Base-by-base conservation (phyloP, 2,113 vertebrate species). In the Tympanuchus pallidicinctus region DNA sequence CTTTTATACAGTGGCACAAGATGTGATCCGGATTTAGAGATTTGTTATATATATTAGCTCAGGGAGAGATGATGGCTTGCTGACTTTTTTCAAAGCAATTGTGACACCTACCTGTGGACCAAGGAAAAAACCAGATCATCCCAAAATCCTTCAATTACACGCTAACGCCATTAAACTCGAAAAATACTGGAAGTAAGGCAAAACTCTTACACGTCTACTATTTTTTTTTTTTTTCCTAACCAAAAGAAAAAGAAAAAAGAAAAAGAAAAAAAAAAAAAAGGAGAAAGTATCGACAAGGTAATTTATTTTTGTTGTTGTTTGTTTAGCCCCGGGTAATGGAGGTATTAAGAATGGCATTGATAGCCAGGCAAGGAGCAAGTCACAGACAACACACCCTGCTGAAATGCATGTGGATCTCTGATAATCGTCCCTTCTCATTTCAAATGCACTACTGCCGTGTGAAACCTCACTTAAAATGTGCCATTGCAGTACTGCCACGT, bases 71-170 rank as follows among this genome's bases (percentile, higher is more conserved):
- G 98, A 98, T 96, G 98, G 98, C 97, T 98, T 97, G 97, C 97
- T 98, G 97, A 97, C 97, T 98, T 98, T 98, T 98, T 97, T 98
- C 98, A 99, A 99, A 99, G 98, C 99, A 99, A 99, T 98, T 99
- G 99, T 99, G 99, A 99, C 99, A 99, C 98, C 99, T 99, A 99
- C 98, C 99, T 99, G 99, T 98, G 98, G 98, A 98, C 97, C 98
- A 97, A 98, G 98, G 98, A 97, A 99, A 98, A 98, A 98, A 97
- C 97, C 96, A 97, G 96, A 98, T 98, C 97, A 98, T 97, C 95
- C 96, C 97, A 95, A 95, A 97, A 96, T 96, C 94, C 88, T 97
- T 97, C 95, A 93, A 83, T 94, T 92, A 78, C 94, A 90, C 34
- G 50, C 76, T 88, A 88, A 76, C 77, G 88, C 48, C 78, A 85